phyloP scores from a whole-genome alignment of 2,797 vertebrate species.

The Eulemur rubriventer region DNA sequence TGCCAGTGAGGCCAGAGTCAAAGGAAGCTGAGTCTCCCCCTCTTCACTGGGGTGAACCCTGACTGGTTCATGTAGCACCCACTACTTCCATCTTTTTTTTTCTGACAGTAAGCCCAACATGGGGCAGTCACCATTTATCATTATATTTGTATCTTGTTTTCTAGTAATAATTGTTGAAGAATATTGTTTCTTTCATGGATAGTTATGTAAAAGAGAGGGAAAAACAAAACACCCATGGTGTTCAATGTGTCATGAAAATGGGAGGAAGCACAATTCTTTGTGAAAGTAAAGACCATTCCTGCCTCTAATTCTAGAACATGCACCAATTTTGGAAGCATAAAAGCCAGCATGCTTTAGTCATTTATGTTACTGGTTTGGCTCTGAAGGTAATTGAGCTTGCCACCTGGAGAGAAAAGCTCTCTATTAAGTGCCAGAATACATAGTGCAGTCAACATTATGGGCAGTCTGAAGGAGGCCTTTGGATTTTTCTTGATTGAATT shows the following conservation, averaged over 20 bases:
- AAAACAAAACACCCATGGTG: neutral
- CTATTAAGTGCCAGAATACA: neutral
- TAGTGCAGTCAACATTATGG: neutral
- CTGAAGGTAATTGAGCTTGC: neutral
- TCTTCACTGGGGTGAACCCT: accelerated
- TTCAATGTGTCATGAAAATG: neutral
- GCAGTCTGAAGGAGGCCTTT: neutral
- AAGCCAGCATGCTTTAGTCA: neutral
- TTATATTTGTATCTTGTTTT: neutral
- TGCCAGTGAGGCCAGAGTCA: neutral
- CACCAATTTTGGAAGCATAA: neutral
- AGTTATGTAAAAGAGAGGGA: neutral
- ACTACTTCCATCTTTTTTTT: neutral
- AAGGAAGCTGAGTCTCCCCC: too few species aligned
- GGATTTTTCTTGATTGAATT: neutral
- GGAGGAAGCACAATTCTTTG: neutral
- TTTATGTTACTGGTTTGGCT: neutral
- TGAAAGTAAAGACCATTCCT: neutral
- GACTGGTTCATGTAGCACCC: neutral
- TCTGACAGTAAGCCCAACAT: neutral
- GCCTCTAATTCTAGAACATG: neutral
- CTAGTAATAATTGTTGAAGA: neutral
- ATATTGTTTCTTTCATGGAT: neutral
- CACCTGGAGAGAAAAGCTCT: neutral
- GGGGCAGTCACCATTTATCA: neutral